These are phyloP conservation scores for Odontothrips loti DNA, from an alignment of 2,888 invertebrate genomes.

Conservation along the genomic window DNA sequence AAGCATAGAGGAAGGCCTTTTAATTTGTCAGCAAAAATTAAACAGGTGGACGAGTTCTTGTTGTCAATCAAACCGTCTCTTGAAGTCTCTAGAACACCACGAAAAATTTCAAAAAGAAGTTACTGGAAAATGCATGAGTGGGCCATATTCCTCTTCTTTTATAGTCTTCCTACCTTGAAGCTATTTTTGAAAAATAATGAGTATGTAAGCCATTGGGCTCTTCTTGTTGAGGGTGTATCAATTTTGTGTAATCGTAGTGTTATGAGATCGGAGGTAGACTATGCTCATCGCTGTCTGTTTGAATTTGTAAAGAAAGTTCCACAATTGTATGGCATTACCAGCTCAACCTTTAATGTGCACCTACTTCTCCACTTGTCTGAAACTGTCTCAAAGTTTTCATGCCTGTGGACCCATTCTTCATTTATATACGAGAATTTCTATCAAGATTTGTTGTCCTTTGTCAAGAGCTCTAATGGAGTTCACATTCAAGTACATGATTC, in stretches of 20 bases:
- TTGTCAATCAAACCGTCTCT: background rate
- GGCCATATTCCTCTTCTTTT: background rate
- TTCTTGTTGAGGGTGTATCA: background rate
- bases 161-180: background rate
- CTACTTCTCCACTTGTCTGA: background rate
- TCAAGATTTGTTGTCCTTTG: background rate
- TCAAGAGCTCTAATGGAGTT: constrained; percentile 9
- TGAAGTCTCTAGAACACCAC: constrained; percentile 22
- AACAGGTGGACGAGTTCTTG: background rate
- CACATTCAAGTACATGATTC: background rate
- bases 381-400: background rate
- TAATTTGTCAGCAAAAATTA: background rate
- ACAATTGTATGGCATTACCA: background rate
- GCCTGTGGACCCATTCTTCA: background rate
- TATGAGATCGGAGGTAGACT: background rate
- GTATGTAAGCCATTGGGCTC: constrained; percentile 8
- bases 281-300: background rate
- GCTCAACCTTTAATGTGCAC: background rate
- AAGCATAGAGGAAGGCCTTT: background rate
- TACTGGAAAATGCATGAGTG: constrained; percentile 23
- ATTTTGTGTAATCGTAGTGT: background rate
- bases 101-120: background rate
- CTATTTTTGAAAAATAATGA: background rate
- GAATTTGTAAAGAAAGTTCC: background rate
- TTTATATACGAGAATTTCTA: background rate